Percentiles rank a stretch among this genome's conserved stretches.
Conservation (phyloP, 2,797 vertebrate species). For the Acrossocheilus wenchowensis region DNA sequence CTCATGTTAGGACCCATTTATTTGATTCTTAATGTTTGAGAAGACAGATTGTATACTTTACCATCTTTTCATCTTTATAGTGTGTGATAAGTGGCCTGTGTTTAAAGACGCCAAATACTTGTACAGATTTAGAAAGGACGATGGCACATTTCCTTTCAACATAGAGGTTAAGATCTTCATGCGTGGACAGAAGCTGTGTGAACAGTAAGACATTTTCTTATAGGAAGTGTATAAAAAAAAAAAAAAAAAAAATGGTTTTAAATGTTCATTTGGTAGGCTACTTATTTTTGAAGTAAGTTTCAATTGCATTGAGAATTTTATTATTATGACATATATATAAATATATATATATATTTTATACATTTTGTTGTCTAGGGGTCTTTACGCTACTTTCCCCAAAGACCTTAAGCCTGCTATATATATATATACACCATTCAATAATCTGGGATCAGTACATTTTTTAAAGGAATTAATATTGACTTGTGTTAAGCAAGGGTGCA, state of each 20-base stretch:
- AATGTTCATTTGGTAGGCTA: neutral
- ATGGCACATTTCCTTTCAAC: constrained; percentile 87
- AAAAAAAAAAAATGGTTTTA: neutral
- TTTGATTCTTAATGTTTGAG: neutral
- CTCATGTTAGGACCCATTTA: neutral
- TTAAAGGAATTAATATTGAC: neutral
- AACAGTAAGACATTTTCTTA: constrained; percentile 79
- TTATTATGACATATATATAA: neutral
- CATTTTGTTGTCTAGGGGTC: neutral
- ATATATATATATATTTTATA: neutral
- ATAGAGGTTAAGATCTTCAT: constrained; percentile 86
- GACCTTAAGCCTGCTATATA: neutral
- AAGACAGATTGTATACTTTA: neutral
- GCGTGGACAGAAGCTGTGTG: constrained; percentile 84
- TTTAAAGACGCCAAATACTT: constrained; percentile 89
- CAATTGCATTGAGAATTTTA: neutral
- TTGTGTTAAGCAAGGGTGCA: neutral
- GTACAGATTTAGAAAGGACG: constrained; percentile 90
- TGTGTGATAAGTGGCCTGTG: constrained; percentile 84
- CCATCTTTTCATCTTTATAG: constrained; percentile 66
- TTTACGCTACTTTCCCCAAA: neutral
- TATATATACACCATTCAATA: neutral
- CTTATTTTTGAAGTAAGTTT: neutral
- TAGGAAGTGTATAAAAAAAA: neutral
- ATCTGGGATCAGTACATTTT: neutral